phyloP scores from a whole-genome alignment of 2,113 vertebrate species.

The Gymnogyps californianus region DNA sequence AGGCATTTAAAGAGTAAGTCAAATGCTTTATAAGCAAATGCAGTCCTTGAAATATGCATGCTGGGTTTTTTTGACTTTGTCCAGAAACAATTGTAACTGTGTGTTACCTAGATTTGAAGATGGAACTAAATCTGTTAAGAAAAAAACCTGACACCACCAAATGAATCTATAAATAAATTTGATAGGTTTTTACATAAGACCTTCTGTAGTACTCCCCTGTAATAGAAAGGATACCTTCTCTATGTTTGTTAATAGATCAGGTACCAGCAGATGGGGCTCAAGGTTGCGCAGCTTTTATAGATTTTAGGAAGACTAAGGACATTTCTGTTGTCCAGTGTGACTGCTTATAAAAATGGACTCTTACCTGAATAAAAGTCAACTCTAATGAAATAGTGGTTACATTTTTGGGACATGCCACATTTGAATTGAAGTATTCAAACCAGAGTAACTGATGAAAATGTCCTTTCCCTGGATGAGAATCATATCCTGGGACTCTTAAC shows the following conservation, averaged over 20 bases:
- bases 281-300: background rate
- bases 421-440: background rate
- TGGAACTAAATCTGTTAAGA: background rate
- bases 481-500: background rate
- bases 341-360: background rate
- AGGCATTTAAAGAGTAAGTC: background rate
- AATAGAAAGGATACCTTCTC: background rate
- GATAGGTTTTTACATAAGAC: too few species aligned
- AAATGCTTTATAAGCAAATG: background rate
- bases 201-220: background rate
- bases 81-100: background rate
- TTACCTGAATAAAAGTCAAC: background rate
- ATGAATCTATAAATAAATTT: background rate
- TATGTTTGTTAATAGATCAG: background rate
- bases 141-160: background rate
- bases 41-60: background rate
- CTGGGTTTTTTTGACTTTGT: background rate
- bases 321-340: background rate
- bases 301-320: background rate
- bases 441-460: background rate
- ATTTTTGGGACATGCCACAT: background rate
- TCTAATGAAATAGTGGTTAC: background rate
- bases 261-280: background rate
- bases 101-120: background rate
- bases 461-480: background rate